Conservation (phyloP, 2,797 vertebrate species). For the Champsocephalus esox region DNA sequence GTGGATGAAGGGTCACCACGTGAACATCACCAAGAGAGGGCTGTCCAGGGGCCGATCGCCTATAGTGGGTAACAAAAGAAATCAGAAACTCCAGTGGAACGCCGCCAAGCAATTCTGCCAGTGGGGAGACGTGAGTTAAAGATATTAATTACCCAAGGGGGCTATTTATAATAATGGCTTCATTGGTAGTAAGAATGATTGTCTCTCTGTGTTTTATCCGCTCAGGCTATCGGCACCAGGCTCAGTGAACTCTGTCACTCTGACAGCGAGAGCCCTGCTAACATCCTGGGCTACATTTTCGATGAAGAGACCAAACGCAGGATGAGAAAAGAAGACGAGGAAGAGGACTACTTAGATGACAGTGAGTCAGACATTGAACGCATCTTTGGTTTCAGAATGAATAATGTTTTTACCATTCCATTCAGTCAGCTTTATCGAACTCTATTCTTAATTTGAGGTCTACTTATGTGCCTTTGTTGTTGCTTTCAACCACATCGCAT, state of each 20-base stretch:
- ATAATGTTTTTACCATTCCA: background rate
- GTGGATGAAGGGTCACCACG: constrained; percentile 99
- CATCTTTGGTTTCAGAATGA: background rate
- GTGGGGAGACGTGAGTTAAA: constrained; percentile 94
- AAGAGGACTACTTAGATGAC: constrained; percentile 99
- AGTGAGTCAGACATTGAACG: constrained; percentile 86
- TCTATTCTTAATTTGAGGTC: background rate
- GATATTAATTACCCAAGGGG: background rate
- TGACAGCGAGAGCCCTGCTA: constrained; percentile 97
- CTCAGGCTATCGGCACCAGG: constrained; percentile 93
- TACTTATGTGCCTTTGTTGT: background rate
- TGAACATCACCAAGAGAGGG: constrained; percentile 97
- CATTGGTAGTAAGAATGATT: background rate
- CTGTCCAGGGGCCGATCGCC: constrained; percentile 95
- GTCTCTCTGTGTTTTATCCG: constrained; percentile 12
- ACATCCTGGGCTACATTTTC: constrained; percentile 96
- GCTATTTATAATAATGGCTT: background rate
- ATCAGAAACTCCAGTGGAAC: constrained; percentile 99
- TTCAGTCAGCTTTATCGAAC: background rate
- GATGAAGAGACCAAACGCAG: constrained; percentile 97
- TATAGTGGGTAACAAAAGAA: constrained; percentile 95
- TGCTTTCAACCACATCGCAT: background rate
- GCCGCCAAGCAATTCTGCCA: constrained; percentile 98
- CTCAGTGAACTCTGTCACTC: constrained; percentile 96
- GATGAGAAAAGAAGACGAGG: constrained; percentile 97